Percentiles rank a stretch among this genome's conserved stretches.
Conservation (phyloP, 2,888 invertebrate species). For the Autographa pulchrina region DNA sequence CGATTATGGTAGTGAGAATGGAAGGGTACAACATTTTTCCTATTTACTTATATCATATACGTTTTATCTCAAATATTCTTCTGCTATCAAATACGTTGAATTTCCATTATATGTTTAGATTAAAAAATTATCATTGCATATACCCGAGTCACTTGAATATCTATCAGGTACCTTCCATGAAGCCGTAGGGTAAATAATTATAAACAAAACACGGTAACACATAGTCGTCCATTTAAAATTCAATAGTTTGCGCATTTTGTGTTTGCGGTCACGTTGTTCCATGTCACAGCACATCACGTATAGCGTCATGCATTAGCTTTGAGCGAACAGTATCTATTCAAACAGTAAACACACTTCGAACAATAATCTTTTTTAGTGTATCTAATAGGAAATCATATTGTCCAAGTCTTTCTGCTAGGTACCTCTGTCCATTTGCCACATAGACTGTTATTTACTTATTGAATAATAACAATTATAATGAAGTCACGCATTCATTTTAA, state of each 20-base stretch:
- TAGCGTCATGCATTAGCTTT: slow-evolving; percentile 38
- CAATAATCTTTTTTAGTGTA: neutral
- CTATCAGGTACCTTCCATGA: neutral
- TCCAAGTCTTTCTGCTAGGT: neutral
- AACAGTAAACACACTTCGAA: slow-evolving; percentile 32
- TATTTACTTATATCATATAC: too few relatives aligned
- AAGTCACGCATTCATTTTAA: neutral
- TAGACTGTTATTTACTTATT: neutral
- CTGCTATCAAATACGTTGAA: too few relatives aligned
- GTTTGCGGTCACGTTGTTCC: slow-evolving; percentile 46
- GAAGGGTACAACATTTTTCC: too few relatives aligned
- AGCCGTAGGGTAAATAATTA: neutral
- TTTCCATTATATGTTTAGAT: too few relatives aligned
- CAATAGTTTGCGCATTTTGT: slow-evolving; percentile 48
- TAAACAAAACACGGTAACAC: slow-evolving; percentile 26
- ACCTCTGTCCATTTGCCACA: neutral
- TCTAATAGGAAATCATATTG: neutral
- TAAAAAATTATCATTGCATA: too few relatives aligned
- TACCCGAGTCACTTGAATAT: too few relatives aligned
- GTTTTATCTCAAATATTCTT: too few relatives aligned
- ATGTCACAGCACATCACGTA: slow-evolving; percentile 36
- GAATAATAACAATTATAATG: neutral
- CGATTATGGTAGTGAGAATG: neutral
- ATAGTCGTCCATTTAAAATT: slow-evolving; percentile 45
- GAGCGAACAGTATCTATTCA: slow-evolving; percentile 6